Evolutionary conservation across 2,113 vertebrate species (phyloP), one percentile per base, ranked within the genome.

Genomic region (Phyllopteryx taeniolatus): DNA sequence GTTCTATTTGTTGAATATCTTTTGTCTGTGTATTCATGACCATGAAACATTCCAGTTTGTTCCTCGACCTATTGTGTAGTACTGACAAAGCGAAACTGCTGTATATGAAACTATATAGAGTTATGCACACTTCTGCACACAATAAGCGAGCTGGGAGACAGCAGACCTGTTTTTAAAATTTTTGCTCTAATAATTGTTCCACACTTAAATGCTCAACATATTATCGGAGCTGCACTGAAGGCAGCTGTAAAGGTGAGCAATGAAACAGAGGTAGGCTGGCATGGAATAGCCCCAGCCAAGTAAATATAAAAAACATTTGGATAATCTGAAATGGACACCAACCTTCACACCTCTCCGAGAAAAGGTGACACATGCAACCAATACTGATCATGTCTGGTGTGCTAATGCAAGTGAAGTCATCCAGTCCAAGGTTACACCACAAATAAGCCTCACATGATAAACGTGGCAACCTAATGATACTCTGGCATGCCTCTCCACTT

Each of bases 381-480:
- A 79, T 8, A 9, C 63, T 84, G 73, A 80, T 68, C 80, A 84
- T 85, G 78, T 80, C 71, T 43, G 72, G 74, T 65, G 77, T 59
- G 62, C 57, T 68, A 47, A 72, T 67, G 42, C 39, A 65, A 46
- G 59, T 66, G 27, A 62, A 71, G 49, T 70, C 9, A 3, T 79
- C 73, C 46, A 15, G 57, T 82, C 13, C 81, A 90, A 89, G 86
- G 85, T 79, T 83, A 75, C 35, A 63, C 70, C 66, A 81, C 75
- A 42, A 68, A 42, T 69, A 74, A 67, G 72, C 68, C 79, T 75
- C 65, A 59, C 46, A 60, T 80, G 68, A 84, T 77, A 77, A 56
- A 79, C 68, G 63, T 33, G 12, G 22, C 71, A 54, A 80, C 68
- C 60, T 79, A 63, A 78, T 72, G 69, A 35, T 1, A 64, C 59